A percentile compares a stretch with the other conserved stretches of the same genome.
These are phyloP conservation scores for Dioctria linearis DNA, from an alignment of 2,888 invertebrate species.

Conservation along the genomic window DNA sequence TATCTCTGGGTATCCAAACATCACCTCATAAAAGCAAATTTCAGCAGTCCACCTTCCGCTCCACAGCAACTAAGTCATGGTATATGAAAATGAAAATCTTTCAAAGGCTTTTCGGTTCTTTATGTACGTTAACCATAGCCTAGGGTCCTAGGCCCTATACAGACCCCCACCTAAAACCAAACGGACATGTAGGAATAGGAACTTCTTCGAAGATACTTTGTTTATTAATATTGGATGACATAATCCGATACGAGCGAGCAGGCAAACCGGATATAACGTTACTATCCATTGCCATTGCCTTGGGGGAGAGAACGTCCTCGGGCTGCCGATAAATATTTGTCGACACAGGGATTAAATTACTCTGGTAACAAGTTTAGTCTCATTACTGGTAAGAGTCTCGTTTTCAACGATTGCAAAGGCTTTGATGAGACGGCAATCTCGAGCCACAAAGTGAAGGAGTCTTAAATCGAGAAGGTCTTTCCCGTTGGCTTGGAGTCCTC, in stretches of 20 bases:
- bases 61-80: not conserved
- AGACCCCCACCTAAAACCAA: constrained; percentile 1
- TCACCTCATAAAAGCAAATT: constrained; percentile 40
- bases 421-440: constrained; percentile 20
- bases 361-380: constrained; percentile 50
- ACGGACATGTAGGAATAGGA: constrained; percentile 3
- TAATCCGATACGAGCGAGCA: constrained; percentile 43
- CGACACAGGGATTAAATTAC: constrained; percentile 51
- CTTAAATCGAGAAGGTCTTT: constrained; percentile 12
- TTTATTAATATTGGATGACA: constrained; percentile 53
- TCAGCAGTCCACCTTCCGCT: constrained; percentile 5
- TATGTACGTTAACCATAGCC: not conserved
- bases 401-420: not conserved
- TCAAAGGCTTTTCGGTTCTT: constrained; percentile 35
- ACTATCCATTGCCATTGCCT: not conserved
- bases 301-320: not conserved
- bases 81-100: constrained; percentile 9
- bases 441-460: constrained; percentile 17
- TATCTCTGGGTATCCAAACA: constrained; percentile 50
- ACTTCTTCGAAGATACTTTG: constrained; percentile 42
- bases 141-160: not conserved
- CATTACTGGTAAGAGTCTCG: constrained; percentile 33
- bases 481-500: not conserved
- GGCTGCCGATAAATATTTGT: constrained; percentile 51
- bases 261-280: constrained; percentile 18